Evolutionary conservation across 2,888 invertebrate genomes (phyloP).

Genomic region (Heteromyza rotundicornis): DNA sequence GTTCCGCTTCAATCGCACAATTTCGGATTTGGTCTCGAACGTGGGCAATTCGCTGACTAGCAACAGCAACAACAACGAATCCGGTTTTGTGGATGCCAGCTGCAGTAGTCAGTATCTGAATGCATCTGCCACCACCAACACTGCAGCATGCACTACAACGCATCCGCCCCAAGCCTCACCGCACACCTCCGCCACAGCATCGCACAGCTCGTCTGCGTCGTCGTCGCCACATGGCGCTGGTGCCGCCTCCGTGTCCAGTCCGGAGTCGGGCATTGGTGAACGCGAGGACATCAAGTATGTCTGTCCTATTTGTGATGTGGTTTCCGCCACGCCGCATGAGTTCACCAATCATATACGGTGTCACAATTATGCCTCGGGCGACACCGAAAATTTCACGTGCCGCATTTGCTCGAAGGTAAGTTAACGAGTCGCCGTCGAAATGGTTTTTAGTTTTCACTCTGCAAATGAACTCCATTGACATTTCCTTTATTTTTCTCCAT

Average conservation of each 20-base stretch:
- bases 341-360: constrained; percentile 74
- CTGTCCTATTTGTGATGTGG: constrained; percentile 72
- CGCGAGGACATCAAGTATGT: constrained; percentile 64
- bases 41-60: constrained; percentile 13
- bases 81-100: constrained; percentile 60
- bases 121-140: constrained; percentile 31
- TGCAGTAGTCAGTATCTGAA: constrained; percentile 45
- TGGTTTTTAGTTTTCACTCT: not conserved
- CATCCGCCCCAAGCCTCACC: constrained; percentile 9
- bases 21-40: constrained; percentile 13
- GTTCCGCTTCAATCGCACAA: constrained; percentile 56
- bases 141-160: constrained; percentile 4
- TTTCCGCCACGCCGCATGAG: constrained; percentile 69
- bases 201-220: constrained; percentile 32
- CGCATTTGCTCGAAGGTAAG: constrained; percentile 63
- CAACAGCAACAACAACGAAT: constrained; percentile 48
- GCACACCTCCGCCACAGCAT: constrained; percentile 19
- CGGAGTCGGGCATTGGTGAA: constrained; percentile 57
- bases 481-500: constrained; percentile 10
- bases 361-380: constrained; percentile 67
- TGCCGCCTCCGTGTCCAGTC: constrained; percentile 48
- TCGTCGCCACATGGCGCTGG: constrained; percentile 39
- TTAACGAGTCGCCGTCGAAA: no score
- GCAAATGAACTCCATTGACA: not conserved
- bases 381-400: constrained; percentile 62